Conservation (phyloP, 2,113 vertebrate genomes). For the Microtus richardsoni region DNA sequence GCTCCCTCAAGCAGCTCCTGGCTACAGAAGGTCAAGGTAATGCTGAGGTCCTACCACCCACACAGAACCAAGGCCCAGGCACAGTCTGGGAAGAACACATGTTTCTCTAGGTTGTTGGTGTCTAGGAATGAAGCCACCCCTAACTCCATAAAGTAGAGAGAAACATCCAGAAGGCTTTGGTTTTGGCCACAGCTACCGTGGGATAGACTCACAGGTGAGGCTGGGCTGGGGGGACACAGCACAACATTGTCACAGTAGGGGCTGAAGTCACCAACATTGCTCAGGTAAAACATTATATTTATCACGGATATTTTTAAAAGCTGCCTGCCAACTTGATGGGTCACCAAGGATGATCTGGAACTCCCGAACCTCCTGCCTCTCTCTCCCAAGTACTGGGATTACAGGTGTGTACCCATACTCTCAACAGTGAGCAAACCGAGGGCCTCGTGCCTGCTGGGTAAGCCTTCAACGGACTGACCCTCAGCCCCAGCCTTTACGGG, state of each 20-base stretch:
- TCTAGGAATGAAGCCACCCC: neutral
- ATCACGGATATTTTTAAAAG: neutral
- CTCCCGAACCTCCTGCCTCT: neutral
- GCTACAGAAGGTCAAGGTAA: neutral
- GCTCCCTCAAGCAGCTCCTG: neutral
- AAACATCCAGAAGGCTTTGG: neutral
- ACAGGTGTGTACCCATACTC: too few relatives aligned
- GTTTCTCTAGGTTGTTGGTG: neutral
- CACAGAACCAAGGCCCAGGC: constrained; percentile 10
- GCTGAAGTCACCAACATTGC: neutral
- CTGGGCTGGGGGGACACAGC: neutral
- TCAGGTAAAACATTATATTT: neutral
- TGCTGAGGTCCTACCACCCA: neutral
- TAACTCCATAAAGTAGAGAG: constrained; percentile 29
- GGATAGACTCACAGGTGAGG: neutral
- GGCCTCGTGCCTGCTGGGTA: too few relatives aligned
- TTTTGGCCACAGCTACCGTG: neutral
- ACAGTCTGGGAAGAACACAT: neutral
- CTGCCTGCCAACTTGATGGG: neutral
- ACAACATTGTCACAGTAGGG: neutral
- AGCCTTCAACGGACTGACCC: neutral
- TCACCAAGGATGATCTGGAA: neutral
- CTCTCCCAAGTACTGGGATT: neutral
- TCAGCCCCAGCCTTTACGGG: neutral
- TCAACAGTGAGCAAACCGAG: too few relatives aligned